Percentiles rank a stretch among this genome's conserved stretches.
Conservation (phyloP, 1,140 invertebrate genomes). For the Ostrea denselamellosa region DNA sequence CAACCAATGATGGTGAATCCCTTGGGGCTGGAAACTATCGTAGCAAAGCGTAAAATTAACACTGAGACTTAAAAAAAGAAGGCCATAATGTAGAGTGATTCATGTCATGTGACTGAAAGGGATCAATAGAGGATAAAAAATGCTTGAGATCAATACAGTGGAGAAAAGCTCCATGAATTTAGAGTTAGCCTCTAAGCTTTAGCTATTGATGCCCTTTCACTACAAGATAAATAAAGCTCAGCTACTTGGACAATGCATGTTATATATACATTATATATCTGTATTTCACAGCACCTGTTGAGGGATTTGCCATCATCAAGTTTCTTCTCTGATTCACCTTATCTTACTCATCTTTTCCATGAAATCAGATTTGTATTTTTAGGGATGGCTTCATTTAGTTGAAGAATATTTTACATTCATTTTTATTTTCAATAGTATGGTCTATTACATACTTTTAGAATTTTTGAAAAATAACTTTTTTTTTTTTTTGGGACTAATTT, state of each 20-base stretch:
- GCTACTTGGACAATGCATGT: not conserved
- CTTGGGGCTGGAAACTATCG: not conserved
- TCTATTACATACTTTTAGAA: too few relatives aligned
- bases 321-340: not conserved
- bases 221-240: not conserved
- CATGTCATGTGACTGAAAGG: not conserved
- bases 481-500: too few relatives aligned
- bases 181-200: conserved; percentile 1
- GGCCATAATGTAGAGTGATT: not conserved
- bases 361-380: not conserved
- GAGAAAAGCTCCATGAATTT: not conserved
- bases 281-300: not conserved
- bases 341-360: not conserved
- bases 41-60: not conserved
- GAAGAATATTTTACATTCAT: not conserved
- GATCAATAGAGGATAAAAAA: conserved; percentile 7
- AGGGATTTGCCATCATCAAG: conserved; percentile 1
- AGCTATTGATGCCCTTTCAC: not conserved
- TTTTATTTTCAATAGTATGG: too few relatives aligned
- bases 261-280: not conserved
- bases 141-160: not conserved
- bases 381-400: not conserved
- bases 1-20: not conserved
- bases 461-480: too few relatives aligned
- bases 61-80: not conserved